Evolutionary conservation across 2,113 vertebrate species (phyloP).

Genomic region (Todiramphus saurophagus): DNA sequence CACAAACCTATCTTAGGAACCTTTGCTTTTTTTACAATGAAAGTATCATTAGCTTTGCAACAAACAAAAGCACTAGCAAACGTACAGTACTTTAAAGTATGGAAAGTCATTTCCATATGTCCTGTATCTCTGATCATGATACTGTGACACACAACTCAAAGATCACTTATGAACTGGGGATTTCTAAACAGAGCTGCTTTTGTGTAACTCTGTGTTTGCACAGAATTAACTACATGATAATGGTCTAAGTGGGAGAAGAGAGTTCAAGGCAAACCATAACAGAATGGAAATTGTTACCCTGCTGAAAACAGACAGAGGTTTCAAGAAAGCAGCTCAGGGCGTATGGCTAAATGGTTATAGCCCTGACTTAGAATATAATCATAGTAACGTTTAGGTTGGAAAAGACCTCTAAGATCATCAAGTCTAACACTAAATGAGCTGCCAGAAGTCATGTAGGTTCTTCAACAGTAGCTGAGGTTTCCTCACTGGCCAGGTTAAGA

Average conservation of each 20-base stretch:
- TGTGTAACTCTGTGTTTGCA: background rate
- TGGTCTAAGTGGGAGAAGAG: background rate
- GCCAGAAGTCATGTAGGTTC: background rate
- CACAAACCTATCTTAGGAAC: background rate
- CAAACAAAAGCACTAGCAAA: background rate
- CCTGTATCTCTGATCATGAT: background rate
- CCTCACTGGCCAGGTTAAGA: background rate
- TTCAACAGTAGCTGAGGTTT: background rate
- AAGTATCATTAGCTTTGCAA: background rate
- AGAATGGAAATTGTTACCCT: background rate
- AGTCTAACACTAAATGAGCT: background rate
- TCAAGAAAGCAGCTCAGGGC: background rate
- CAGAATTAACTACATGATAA: background rate
- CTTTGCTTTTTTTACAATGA: background rate
- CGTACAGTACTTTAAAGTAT: background rate
- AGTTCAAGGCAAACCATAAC: background rate
- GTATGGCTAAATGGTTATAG: background rate
- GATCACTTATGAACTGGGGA: background rate
- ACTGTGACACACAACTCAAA: background rate
- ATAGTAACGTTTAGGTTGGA: background rate
- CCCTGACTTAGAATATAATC: background rate
- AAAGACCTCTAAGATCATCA: background rate
- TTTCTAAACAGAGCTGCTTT: background rate
- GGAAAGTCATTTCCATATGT: background rate
- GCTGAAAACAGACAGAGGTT: background rate